These are phyloP conservation scores for Drosophila anomalipes DNA, from an alignment of 2,888 invertebrate species.

Conservation along the genomic window DNA sequence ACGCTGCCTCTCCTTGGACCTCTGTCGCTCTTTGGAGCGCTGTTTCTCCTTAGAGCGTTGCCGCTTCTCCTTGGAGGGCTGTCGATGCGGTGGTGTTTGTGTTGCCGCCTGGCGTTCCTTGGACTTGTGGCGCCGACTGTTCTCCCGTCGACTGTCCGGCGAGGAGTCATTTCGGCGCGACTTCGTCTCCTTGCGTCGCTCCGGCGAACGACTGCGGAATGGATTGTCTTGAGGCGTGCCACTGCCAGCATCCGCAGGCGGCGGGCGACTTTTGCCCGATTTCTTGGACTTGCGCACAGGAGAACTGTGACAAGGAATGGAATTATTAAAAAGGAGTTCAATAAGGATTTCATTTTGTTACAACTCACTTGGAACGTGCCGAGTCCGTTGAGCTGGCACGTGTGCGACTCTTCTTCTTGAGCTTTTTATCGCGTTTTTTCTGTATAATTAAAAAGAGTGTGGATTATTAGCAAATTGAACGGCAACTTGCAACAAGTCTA, in stretches of 20 bases:
- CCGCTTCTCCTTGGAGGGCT: slow-evolving; percentile 33
- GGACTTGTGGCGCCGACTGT: slow-evolving; percentile 35
- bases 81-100: slow-evolving; percentile 22
- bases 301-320: slow-evolving; percentile 57
- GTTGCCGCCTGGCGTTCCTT: slow-evolving; percentile 20
- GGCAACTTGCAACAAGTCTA: slow-evolving; percentile 58
- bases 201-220: slow-evolving; percentile 78
- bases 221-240: slow-evolving; percentile 64
- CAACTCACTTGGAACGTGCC: slow-evolving; percentile 87
- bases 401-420: slow-evolving; percentile 85
- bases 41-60: slow-evolving; percentile 34
- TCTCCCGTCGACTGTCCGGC: slow-evolving; percentile 49
- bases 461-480: slow-evolving; percentile 34
- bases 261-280: slow-evolving; percentile 38
- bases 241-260: slow-evolving; percentile 21
- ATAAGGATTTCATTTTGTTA: background rate
- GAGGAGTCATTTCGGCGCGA: slow-evolving; percentile 63
- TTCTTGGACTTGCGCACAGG: slow-evolving; percentile 53
- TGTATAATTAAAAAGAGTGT: slow-evolving; percentile 82
- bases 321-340: background rate
- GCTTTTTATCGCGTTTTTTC: slow-evolving; percentile 88
- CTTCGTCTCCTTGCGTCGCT: slow-evolving; percentile 65
- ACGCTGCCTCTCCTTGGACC: slow-evolving; percentile 45
- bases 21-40: slow-evolving; percentile 37
- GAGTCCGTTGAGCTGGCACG: slow-evolving; percentile 86